These are phyloP conservation scores for Ramphastos sulfuratus DNA, from an alignment of 2,113 vertebrate genomes.

Conservation along the genomic window DNA sequence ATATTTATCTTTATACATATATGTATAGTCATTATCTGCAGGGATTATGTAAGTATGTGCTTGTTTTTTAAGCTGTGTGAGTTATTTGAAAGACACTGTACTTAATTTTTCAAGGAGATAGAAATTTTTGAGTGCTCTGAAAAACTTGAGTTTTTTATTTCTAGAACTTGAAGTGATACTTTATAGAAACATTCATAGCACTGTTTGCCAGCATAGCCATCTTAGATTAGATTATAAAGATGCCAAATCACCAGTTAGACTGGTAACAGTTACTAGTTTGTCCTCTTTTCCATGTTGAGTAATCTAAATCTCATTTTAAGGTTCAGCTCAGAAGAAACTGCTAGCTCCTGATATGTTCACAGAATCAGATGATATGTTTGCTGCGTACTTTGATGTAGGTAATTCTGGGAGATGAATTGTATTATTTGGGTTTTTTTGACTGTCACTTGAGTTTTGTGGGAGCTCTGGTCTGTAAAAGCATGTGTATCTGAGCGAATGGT, in stretches of 20 bases:
- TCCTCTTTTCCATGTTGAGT: neutral
- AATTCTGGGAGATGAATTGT: conserved; percentile 11
- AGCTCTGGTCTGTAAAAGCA: neutral
- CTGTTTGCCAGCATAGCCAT: neutral
- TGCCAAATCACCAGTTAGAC: neutral
- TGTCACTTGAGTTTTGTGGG: neutral
- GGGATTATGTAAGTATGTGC: neutral
- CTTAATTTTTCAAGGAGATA: neutral
- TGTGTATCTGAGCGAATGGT: neutral
- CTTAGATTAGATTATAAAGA: neutral
- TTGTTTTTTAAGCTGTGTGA: neutral
- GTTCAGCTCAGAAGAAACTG: conserved; percentile 91
- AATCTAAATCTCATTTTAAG: conserved; percentile 75
- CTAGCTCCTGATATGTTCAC: conserved; percentile 98
- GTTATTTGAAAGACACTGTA: neutral
- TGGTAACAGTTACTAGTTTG: neutral
- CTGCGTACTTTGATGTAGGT: conserved; percentile 95
- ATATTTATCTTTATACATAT: neutral
- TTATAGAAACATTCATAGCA: neutral
- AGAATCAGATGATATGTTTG: conserved; percentile 98
- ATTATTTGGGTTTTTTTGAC: neutral
- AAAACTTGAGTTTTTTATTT: neutral
- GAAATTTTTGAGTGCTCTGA: neutral
- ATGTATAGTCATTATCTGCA: neutral
- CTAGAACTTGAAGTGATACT: neutral